phyloP scores from a whole-genome alignment of 2,113 vertebrate genomes.

The Phyllostomus hastatus region DNA sequence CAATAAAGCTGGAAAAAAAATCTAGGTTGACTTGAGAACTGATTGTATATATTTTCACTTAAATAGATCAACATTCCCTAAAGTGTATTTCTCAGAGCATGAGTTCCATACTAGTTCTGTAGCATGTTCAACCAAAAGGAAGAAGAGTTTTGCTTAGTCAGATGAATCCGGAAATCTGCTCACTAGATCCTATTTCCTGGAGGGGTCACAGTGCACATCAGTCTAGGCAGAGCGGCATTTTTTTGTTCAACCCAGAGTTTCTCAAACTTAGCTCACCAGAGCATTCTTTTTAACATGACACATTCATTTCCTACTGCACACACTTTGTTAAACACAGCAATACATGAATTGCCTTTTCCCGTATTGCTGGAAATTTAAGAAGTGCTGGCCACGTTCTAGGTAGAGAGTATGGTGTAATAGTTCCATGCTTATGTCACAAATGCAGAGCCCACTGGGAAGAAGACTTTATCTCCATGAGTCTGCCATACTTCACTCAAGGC shows the following conservation, averaged over 20 bases:
- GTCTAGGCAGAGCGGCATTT: not conserved
- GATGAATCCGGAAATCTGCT: not conserved
- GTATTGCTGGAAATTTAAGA: not conserved
- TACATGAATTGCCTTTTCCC: not conserved
- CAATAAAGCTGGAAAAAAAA: not conserved
- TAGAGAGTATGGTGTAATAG: not conserved
- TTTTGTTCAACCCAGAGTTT: not conserved
- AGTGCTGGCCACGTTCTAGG: not conserved
- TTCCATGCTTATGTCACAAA: not conserved
- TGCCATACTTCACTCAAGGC: not conserved
- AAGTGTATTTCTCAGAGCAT: not conserved
- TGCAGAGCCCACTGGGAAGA: not conserved
- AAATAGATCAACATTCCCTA: not conserved
- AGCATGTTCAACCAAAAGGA: not conserved
- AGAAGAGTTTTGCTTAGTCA: not conserved
- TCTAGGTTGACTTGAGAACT: not conserved
- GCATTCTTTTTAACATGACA: not conserved
- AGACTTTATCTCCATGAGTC: not conserved
- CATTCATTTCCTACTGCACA: not conserved
- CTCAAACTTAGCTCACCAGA: not conserved
- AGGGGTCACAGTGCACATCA: not conserved
- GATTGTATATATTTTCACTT: not conserved
- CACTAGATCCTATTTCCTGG: not conserved
- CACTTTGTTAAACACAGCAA: not conserved
- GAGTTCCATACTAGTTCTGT: not conserved